phyloP scores from a whole-genome alignment of 2,888 invertebrate species.

The Trachelus iudaicus region DNA sequence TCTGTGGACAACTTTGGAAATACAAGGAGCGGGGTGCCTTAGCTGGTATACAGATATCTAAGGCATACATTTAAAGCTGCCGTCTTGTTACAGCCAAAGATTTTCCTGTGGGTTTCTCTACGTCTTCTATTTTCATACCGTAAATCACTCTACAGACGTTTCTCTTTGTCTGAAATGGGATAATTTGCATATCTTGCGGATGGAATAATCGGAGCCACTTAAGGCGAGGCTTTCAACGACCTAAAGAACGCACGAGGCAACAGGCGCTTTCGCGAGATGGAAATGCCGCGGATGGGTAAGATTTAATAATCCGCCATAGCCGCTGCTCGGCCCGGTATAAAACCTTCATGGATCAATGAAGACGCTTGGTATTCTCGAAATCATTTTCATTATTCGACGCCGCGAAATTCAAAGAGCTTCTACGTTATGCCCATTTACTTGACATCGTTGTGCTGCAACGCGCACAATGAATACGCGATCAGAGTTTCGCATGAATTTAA shows the following conservation, averaged over 20 bases:
- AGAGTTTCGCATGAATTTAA: constrained; percentile 55
- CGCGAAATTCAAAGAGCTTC: background rate
- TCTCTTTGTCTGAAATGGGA: constrained; percentile 27
- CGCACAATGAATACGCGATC: constrained; percentile 56
- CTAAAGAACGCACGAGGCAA: background rate
- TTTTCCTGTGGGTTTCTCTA: background rate
- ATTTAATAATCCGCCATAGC: background rate
- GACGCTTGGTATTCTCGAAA: constrained; percentile 2
- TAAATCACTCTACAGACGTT: constrained; percentile 33
- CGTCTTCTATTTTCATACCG: constrained; percentile 1
- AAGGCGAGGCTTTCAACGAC: constrained; percentile 14
- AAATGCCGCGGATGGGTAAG: background rate
- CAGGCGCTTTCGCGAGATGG: background rate
- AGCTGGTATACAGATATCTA: background rate
- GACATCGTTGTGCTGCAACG: constrained; percentile 30
- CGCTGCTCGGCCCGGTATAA: background rate
- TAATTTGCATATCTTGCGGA: constrained; percentile 57
- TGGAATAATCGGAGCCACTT: constrained; percentile 60
- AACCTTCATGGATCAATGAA: background rate
- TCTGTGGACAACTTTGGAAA: background rate
- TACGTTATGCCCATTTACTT: background rate
- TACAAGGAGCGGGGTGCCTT: background rate
- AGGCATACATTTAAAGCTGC: background rate
- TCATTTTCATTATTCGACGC: background rate
- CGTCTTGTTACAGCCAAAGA: background rate